Evolutionary conservation across 2,888 invertebrate genomes (phyloP), one percentile per base, ranked within the genome.

Genomic region (Nymphalis c-album): DNA sequence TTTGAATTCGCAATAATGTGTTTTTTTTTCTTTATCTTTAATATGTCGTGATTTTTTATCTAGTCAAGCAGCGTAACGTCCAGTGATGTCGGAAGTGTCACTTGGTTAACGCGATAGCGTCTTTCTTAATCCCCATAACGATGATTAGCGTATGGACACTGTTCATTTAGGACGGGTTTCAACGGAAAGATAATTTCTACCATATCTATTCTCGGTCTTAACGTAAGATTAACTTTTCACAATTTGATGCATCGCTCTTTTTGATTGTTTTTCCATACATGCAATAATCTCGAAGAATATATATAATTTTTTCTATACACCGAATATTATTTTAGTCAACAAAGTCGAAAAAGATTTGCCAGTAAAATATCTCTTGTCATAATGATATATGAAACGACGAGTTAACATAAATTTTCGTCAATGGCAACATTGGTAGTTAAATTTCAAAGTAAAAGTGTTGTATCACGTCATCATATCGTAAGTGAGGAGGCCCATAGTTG

Each of bases 401-500:
- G 64, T 48, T 58, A 71, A 64, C 63, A 64, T 40, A 55, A 40
- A 60, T 69, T 67, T 61, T 59, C 58, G 58, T 62, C 61, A 62
- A 59, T 64, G n/a, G 46, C 62, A 65, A 64, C 66, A 64, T 64
- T 55, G 45, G 53, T 64, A 22, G 60, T 75, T 75, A 71, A 71
- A 74, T 73, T 70, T 71, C 67, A 69, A 74, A 75, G 78, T 79
- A 78, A 80, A 79, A 81, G 78, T 80, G 78, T 78, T 79, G 79
- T 76, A 79, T 82, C 84, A 81, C 85, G 85, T 88, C 88, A 85
- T 80, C 87, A 76, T 77, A 71, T 74, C 76, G 73, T 79, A 82
- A 83, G 81, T 80, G 78, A 80, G 81, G 77, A 79, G 80, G 74
- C 77, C 79, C 80, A 79, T 75, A 76, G 80, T 81, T 88, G 90